Evolutionary conservation across 2,797 vertebrate species (phyloP).

Genomic region (Lepidocolaptes lacrymiger): DNA sequence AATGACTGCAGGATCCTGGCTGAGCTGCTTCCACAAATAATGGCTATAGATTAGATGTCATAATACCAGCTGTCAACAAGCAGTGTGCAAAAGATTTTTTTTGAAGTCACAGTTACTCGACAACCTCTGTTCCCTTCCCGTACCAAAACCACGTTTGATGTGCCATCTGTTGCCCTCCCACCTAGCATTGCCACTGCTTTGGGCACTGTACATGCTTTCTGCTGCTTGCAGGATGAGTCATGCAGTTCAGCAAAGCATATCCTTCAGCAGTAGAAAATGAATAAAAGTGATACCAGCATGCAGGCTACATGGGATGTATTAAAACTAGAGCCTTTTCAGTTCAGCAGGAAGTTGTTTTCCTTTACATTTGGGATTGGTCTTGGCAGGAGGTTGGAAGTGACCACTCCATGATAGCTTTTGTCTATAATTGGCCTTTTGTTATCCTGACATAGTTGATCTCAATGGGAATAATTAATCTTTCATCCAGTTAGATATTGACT

Average conservation of each 20-base stretch:
- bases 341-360: background rate
- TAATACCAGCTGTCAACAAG: constrained; percentile 45
- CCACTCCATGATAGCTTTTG: background rate
- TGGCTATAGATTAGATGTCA: background rate
- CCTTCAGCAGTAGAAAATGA: constrained; percentile 1
- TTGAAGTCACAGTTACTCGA: constrained; percentile 20
- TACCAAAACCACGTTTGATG: background rate
- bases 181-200: background rate
- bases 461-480: constrained; percentile 42
- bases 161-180: background rate
- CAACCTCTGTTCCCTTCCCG: background rate
- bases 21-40: background rate
- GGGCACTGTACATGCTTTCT: background rate
- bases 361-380: background rate
- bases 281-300: background rate
- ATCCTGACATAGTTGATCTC: background rate
- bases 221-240: constrained; percentile 9
- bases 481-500: background rate
- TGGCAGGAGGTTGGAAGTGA: constrained; percentile 2
- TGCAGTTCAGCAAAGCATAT: background rate
- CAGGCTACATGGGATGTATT: background rate
- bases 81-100: background rate
- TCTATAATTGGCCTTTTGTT: constrained; percentile 23
- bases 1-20: background rate
- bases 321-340: background rate